Conservation (phyloP, 2,888 invertebrate genomes). For the Buathra laborator region DNA sequence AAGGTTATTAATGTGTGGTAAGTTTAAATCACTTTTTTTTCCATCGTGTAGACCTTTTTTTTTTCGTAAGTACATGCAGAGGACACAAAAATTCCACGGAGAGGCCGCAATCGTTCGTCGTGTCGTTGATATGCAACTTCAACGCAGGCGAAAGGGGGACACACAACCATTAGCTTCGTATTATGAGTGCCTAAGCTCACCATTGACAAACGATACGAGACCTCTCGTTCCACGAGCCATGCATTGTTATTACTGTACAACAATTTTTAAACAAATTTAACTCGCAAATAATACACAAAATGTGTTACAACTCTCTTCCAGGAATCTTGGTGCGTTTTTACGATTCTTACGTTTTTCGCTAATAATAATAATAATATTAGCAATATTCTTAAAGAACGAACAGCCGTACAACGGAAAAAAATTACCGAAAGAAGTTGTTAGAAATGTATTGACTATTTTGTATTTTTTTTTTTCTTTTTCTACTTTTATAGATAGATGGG, state of each 20-base stretch:
- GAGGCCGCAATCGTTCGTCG: conserved; percentile 5
- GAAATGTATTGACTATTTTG: neutral
- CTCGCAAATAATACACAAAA: neutral
- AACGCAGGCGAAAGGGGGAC: neutral
- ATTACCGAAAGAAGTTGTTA: neutral
- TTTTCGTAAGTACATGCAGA: conserved; percentile 45
- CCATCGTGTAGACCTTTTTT: conserved; percentile 1
- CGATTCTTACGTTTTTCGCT: conserved; percentile 16
- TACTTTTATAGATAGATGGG: neutral
- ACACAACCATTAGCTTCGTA: neutral
- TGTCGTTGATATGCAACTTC: neutral
- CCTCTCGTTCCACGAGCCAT: conserved; percentile 51
- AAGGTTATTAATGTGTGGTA: neutral
- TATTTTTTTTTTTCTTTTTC: neutral
- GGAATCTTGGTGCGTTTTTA: conserved; percentile 20
- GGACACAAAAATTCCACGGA: conserved; percentile 34
- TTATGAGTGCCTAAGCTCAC: neutral
- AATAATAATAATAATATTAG: neutral
- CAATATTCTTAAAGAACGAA: too few species aligned
- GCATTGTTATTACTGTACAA: conserved; percentile 47
- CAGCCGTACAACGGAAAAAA: too few species aligned
- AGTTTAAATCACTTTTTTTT: neutral
- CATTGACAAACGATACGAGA: conserved; percentile 20
- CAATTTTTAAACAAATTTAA: neutral
- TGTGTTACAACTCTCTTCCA: conserved; percentile 13